These are phyloP conservation scores for Rynchops niger DNA, from an alignment of 2,113 vertebrate genomes.

Conservation along the genomic window DNA sequence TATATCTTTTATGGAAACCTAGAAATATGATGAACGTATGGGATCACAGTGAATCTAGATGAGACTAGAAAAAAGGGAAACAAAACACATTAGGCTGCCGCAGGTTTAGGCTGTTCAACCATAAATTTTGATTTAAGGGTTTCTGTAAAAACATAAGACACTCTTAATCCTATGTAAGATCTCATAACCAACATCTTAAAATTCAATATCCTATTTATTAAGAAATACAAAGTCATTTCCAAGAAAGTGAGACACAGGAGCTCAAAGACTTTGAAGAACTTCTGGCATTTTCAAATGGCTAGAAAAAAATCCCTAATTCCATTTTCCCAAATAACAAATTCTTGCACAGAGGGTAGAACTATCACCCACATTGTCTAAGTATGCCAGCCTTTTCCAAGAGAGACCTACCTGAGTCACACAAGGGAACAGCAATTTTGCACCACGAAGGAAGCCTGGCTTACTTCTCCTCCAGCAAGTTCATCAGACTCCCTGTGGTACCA, in stretches of 20 bases:
- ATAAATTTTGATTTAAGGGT: background rate
- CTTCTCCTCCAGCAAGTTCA: background rate
- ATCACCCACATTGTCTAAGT: background rate
- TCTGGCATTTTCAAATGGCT: background rate
- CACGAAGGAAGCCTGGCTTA: background rate
- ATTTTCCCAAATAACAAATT: background rate
- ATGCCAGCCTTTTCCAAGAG: background rate
- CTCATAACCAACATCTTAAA: background rate
- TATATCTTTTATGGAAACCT: background rate
- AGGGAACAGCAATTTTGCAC: background rate
- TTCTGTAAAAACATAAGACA: background rate
- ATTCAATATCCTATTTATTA: background rate
- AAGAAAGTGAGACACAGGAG: background rate
- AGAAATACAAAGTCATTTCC: background rate
- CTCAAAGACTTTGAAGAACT: background rate
- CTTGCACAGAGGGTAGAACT: background rate
- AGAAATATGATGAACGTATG: background rate
- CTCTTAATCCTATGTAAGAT: background rate
- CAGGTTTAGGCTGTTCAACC: background rate
- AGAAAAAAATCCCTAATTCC: background rate
- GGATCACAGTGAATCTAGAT: background rate
- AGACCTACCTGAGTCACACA: background rate
- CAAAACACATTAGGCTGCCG: background rate
- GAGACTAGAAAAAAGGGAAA: background rate
- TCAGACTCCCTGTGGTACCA: background rate